These are phyloP conservation scores for Altica lythri DNA, from an alignment of 2,888 invertebrate species.

Conservation along the genomic window DNA sequence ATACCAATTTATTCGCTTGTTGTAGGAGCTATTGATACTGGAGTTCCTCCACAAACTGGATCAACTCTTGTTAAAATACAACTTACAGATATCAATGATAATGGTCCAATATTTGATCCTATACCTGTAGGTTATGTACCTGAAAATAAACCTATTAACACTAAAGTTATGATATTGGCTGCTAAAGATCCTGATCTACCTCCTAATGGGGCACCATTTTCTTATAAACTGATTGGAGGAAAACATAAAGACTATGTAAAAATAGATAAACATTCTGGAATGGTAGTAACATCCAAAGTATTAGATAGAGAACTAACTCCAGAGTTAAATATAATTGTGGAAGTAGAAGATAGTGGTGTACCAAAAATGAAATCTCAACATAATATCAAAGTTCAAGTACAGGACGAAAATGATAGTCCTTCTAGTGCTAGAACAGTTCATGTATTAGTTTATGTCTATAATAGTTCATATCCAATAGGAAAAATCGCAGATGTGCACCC, in stretches of 20 bases:
- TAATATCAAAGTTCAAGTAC: slow-evolving; percentile 72
- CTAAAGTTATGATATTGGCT: slow-evolving; percentile 80
- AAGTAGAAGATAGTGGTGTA: slow-evolving; percentile 86
- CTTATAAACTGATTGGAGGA: slow-evolving; percentile 78
- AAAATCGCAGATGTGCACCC: slow-evolving; percentile 91
- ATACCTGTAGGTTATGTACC: slow-evolving; percentile 75
- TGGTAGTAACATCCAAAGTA: slow-evolving; percentile 76
- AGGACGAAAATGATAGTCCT: slow-evolving; percentile 91
- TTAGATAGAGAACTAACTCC: slow-evolving; percentile 84
- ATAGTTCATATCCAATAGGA: slow-evolving; percentile 75
- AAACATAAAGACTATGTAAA: slow-evolving; percentile 76
- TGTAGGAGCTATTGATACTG: slow-evolving; percentile 87
- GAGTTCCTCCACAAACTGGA: slow-evolving; percentile 89
- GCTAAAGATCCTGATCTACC: slow-evolving; percentile 89
- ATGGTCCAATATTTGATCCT: slow-evolving; percentile 82
- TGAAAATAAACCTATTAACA: slow-evolving; percentile 86
- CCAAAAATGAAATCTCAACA: slow-evolving; percentile 84
- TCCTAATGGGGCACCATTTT: slow-evolving; percentile 89
- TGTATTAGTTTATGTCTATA: slow-evolving; percentile 77
- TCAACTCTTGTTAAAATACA: slow-evolving; percentile 81
- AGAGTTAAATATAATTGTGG: slow-evolving; percentile 73
- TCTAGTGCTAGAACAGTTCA: slow-evolving; percentile 83
- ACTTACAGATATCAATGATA: slow-evolving; percentile 89
- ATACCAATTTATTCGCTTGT: slow-evolving; percentile 74
- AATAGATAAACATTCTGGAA: slow-evolving; percentile 79